phyloP scores from a whole-genome alignment of 2,113 vertebrate species.

The Nicator chloris region DNA sequence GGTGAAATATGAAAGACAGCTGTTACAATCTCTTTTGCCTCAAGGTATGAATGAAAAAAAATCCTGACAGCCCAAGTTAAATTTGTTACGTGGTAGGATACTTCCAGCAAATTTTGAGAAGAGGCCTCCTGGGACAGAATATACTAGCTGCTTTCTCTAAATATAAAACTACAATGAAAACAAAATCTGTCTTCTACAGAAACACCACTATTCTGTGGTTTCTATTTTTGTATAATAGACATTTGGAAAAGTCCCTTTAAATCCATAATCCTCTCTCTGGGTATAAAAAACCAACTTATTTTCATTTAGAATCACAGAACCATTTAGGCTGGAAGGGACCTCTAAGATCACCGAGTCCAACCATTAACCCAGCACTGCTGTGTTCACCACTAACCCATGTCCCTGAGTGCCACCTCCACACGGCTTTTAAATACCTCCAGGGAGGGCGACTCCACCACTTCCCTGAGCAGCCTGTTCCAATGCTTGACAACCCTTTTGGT shows the following conservation, averaged over 20 bases:
- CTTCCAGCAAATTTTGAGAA: background rate
- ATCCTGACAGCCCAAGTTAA: background rate
- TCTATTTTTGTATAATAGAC: background rate
- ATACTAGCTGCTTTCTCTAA: background rate
- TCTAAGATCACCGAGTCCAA: background rate
- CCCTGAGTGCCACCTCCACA: background rate
- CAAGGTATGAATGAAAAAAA: background rate
- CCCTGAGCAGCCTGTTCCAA: background rate
- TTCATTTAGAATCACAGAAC: background rate
- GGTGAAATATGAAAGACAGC: background rate
- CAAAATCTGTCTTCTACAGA: background rate
- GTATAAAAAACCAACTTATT: background rate
- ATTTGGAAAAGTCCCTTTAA: background rate
- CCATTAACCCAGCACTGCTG: background rate
- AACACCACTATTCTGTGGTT: background rate
- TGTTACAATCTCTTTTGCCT: background rate
- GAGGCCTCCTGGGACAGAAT: background rate
- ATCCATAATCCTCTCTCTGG: background rate
- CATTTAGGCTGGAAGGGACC: background rate
- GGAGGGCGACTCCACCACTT: background rate
- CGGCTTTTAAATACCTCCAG: background rate
- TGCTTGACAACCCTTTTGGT: background rate
- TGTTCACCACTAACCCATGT: background rate
- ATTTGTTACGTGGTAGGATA: background rate
- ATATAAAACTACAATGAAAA: background rate